Evolutionary conservation across 2,113 vertebrate species (phyloP).

Genomic region (Channa argus): DNA sequence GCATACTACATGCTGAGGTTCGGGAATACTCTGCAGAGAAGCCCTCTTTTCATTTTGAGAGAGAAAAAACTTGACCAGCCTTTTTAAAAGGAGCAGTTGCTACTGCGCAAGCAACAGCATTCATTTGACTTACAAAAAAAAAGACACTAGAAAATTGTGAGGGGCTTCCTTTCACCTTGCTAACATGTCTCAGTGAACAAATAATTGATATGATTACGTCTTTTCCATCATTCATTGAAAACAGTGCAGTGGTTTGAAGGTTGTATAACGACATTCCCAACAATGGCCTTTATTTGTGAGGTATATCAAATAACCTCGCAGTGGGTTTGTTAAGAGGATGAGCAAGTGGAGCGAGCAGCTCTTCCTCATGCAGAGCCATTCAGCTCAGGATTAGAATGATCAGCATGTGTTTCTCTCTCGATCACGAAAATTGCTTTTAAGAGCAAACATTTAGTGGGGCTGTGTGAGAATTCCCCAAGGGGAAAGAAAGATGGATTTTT

Average conservation of each 20-base stretch:
- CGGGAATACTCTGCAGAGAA: slow-evolving; percentile 18
- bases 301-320: slow-evolving; percentile 17
- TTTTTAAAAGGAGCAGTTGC: slow-evolving; percentile 17
- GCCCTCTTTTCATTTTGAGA: not conserved
- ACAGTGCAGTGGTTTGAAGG: not conserved
- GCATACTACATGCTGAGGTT: not conserved
- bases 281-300: slow-evolving; percentile 6
- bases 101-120: not conserved
- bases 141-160: not conserved
- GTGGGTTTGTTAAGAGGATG: slow-evolving; percentile 8
- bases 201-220: not conserved
- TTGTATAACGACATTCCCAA: not conserved
- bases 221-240: not conserved
- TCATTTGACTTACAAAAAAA: not conserved
- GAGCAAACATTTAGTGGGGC: not conserved
- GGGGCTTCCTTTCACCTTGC: not conserved
- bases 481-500: not conserved
- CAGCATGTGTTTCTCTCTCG: slow-evolving; percentile 17
- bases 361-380: slow-evolving; percentile 51
- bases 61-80: slow-evolving; percentile 19
- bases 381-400: slow-evolving; percentile 47
- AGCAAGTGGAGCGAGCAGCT: not conserved
- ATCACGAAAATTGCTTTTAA: not conserved
- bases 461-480: not conserved
- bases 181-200: not conserved